Base-by-base conservation (phyloP, 2,888 invertebrate genomes). In the Onchidella celtica region DNA sequence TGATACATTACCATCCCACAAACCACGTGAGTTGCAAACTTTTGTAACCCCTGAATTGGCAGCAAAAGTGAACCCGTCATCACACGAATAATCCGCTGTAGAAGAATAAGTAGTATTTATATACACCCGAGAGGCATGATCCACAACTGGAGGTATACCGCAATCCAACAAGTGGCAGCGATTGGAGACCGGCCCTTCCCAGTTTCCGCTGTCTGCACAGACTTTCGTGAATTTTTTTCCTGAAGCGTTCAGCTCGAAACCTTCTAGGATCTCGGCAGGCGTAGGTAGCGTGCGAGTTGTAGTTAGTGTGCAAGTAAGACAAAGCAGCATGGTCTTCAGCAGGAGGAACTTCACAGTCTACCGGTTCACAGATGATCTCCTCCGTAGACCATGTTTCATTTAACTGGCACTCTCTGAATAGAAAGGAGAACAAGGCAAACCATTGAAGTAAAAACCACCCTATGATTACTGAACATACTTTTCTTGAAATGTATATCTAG, bases 311-410 rank as follows among this genome's bases (percentile, higher is more conserved):
- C 11, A 11, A 3, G 29, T 32, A 27, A 9, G 34, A 29, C 66
- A 32, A 27, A 29, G 6, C 17, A 11, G 66, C 34, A 66, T 66
- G 14, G 29, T 27, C 17, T 32, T 14, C 66, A n/a, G 17, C n/a
- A 9, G 34, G 66, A 3, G 66, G 66, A 14, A 32, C 34, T 3
- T 32, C 66, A 66, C 66, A 66, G n/a, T 66, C 66, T 21, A 32
- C 9, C n/a, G 34, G 66, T 32, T 66, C 17, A 29, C 66, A 66
- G 17, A 6, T 21, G 66, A 66, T 66, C 27, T 29, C 34, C 9
- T 66, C 66, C 11, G 29, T 9, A 66, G 66, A 66, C 66, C 66
- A 66, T 29, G 17, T 32, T 66, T 32, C 66, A 66, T 66, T 32
- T 27, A 9, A 9, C 11, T 14, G 17, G 32, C 66, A 66, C 32